phyloP scores from a whole-genome alignment of 2,113 vertebrate genomes.

The Rana temporaria region DNA sequence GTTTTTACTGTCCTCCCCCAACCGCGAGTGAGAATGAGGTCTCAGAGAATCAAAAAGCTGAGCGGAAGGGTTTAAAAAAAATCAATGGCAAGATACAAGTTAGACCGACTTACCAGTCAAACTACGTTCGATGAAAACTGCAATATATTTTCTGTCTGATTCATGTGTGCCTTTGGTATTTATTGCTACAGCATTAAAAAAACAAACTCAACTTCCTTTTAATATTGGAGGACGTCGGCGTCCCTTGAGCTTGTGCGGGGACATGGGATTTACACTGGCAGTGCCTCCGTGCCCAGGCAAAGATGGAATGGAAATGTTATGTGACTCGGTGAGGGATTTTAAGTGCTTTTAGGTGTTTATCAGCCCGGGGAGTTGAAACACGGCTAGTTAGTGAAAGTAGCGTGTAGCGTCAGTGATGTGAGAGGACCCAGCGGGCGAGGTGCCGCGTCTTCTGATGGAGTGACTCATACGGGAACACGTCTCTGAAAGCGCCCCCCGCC shows the following conservation, averaged over 20 bases:
- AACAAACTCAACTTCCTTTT: too few relatives aligned
- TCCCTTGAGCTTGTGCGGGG: not conserved
- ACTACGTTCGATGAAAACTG: too few relatives aligned
- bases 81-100: too few relatives aligned
- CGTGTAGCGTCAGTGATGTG: constrained; percentile 8
- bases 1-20: too few relatives aligned
- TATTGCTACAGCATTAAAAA: too few relatives aligned
- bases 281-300: constrained; percentile 1
- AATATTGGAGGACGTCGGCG: too few relatives aligned
- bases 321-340: constrained; percentile 13
- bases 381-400: not conserved
- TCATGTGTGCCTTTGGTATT: too few relatives aligned
- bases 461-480: constrained; percentile 8
- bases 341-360: constrained; percentile 38
- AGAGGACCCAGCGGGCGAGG: constrained; percentile 7
- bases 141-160: too few relatives aligned
- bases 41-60: too few relatives aligned
- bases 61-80: too few relatives aligned
- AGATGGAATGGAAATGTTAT: constrained; percentile 32
- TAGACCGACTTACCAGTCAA: too few relatives aligned
- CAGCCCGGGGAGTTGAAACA: constrained; percentile 23
- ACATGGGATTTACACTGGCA: constrained; percentile 21
- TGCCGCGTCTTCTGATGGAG: not conserved
- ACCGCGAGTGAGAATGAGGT: too few relatives aligned
- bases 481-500: constrained; percentile 4